Evolutionary conservation across 2,888 invertebrate genomes (phyloP).

Genomic region (Orchesella flavescens): DNA sequence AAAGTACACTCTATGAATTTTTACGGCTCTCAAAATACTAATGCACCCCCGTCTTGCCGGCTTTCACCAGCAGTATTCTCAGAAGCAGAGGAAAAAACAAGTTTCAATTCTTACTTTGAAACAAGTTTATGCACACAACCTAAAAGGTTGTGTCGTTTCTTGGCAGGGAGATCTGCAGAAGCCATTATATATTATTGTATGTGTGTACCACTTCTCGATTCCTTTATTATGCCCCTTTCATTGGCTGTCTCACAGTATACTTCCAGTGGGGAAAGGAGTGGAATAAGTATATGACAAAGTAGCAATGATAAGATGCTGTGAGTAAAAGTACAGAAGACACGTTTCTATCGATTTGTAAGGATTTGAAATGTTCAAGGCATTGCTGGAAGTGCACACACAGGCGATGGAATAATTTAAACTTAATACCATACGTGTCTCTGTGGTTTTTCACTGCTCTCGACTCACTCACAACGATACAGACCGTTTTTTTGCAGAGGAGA

Average conservation of each 20-base stretch:
- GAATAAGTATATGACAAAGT: slow-evolving; percentile 4
- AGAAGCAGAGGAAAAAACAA: too few relatives aligned
- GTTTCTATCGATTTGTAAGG: slow-evolving; percentile 53
- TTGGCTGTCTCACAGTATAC: background rate
- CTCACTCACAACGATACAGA: background rate
- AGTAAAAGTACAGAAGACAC: slow-evolving; percentile 47
- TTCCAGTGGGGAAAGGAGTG: background rate
- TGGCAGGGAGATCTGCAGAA: background rate
- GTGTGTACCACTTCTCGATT: background rate
- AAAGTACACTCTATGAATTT: too few relatives aligned
- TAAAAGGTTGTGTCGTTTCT: too few relatives aligned
- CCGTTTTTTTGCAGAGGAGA: background rate
- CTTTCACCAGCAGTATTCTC: too few relatives aligned
- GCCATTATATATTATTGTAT: background rate
- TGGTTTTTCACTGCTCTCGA: background rate
- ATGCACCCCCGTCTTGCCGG: too few relatives aligned
- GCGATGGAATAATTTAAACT: slow-evolving; percentile 30
- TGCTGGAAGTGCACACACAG: slow-evolving; percentile 8
- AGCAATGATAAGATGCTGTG: slow-evolving; percentile 32
- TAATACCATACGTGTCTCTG: slow-evolving; percentile 27
- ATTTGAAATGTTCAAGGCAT: slow-evolving; percentile 52
- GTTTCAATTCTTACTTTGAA: too few relatives aligned
- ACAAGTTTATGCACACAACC: too few relatives aligned
- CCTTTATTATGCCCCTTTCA: background rate
- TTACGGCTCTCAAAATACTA: too few relatives aligned